Base-by-base conservation (phyloP, 2,797 vertebrate species). In the Epinephelus malabaricus region DNA sequence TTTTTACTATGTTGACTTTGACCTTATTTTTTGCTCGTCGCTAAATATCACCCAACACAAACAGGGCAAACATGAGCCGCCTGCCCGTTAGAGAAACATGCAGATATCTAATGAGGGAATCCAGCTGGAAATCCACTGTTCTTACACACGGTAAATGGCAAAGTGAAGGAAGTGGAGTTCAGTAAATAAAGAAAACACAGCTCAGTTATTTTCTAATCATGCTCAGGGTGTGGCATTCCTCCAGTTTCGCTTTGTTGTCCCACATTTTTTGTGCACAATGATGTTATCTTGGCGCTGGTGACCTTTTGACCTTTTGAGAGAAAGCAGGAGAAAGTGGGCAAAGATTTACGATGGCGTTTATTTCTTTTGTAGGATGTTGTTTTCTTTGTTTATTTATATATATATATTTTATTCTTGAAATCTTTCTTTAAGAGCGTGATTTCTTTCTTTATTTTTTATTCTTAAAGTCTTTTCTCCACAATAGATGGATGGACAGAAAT, bases 231-330 rank as follows among this genome's bases (percentile, higher is more conserved):
- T 75, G 62, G 46, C 6, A 1, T 23, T 23, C 7, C 27, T 43
- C 6, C 21, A 13, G 11, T 21, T 30, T 61, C 8, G 1, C 47
- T 65, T 69, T 10, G 2, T 15, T 6, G 25, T 34, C 34, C 34
- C 34, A 34, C 34, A 34, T 34, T 34, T 34, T 34, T 34, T 34
- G 6, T 34, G 30, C 6, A 34, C 30, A 34, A 34, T 40, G 25
- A 65, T 82, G 63, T 75, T 69, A 65, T 73, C 21, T 5, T 0
- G 12, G 62, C 53, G 1, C 60, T 2, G 5, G 12, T 69, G 81
- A 89, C 76, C 81, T 89, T 43, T 72, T 89, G 83, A 86, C 78
- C 82, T 69, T 12, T 27, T 5, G 6, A 1, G 5, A 72, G 46
- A 65, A 79, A 58, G 49, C 5, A 5, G 4, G 10, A 72, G 55